phyloP scores from a whole-genome alignment of 2,113 vertebrate species.

The human (Homo sapiens) region GRCh38 chr2:173459001-173459500 shows the following conservation, averaged over 20 bases:
- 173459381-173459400: conserved; percentile 74
- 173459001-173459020: not conserved
- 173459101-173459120: accelerated
- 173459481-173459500: conserved; percentile 92
- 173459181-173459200: conserved; percentile 51
- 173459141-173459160: not conserved
- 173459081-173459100: not conserved
- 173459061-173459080: not conserved
- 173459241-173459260: conserved; percentile 77
- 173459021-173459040: not conserved
- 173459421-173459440: not conserved
- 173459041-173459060: not conserved
- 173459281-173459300: conserved; percentile 76
- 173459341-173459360: conserved; percentile 81
- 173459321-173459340: conserved; percentile 81
- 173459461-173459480: conserved; percentile 96
- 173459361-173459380: conserved; percentile 76
- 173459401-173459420: not conserved
- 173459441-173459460: conserved; percentile 71
- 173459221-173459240: conserved; percentile 68
- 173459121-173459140: not conserved
- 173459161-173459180: not conserved
- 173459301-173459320: conserved; percentile 78
- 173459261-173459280: conserved; percentile 78
- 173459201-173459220: conserved; percentile 68